A percentile compares a stretch with the other conserved stretches of the same genome.
Evolutionary conservation across 2,888 invertebrate species (phyloP).

Genomic region (Macrophya alboannulata): DNA sequence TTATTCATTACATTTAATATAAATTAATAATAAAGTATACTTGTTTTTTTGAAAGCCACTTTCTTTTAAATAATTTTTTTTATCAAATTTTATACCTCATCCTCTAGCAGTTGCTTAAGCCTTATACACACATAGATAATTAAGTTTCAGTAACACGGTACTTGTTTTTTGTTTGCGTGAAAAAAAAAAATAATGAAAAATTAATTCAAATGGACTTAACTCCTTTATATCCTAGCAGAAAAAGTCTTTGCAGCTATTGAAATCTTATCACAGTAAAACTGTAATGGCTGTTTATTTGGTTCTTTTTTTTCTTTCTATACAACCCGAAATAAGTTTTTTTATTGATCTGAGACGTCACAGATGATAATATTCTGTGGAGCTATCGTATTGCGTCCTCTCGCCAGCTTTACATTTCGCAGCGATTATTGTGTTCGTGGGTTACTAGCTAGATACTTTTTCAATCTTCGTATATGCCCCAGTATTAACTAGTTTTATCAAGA

Average conservation of each 20-base stretch:
- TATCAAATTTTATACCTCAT: conserved; percentile 28
- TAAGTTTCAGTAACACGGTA: not conserved
- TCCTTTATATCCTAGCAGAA: conserved; percentile 34
- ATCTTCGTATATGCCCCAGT: conserved; percentile 65
- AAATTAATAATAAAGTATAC: conserved; percentile 54
- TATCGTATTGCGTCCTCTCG: not conserved
- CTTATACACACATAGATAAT: conserved; percentile 5
- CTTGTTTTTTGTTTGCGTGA: conserved; percentile 11
- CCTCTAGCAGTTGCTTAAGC: conserved; percentile 31
- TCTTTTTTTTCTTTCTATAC: not conserved
- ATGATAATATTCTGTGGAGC: not conserved
- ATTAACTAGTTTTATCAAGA: conserved; percentile 66
- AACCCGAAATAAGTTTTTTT: not conserved
- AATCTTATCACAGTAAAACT: not conserved
- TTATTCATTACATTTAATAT: conserved; percentile 54
- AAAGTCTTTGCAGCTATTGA: not conserved
- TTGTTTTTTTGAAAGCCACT: conserved; percentile 41
- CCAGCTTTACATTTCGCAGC: conserved; percentile 11
- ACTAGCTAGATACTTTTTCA: conserved; percentile 60
- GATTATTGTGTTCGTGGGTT: conserved; percentile 40
- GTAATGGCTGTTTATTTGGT: not conserved
- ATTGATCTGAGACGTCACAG: conserved; percentile 13
- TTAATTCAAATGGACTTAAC: not conserved
- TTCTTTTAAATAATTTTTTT: conserved; percentile 1
- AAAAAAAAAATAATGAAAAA: not conserved